Evolutionary conservation across 2,113 vertebrate species (phyloP), one percentile per base, ranked within the genome.

Genomic region (Epinephelus lanceolatus): DNA sequence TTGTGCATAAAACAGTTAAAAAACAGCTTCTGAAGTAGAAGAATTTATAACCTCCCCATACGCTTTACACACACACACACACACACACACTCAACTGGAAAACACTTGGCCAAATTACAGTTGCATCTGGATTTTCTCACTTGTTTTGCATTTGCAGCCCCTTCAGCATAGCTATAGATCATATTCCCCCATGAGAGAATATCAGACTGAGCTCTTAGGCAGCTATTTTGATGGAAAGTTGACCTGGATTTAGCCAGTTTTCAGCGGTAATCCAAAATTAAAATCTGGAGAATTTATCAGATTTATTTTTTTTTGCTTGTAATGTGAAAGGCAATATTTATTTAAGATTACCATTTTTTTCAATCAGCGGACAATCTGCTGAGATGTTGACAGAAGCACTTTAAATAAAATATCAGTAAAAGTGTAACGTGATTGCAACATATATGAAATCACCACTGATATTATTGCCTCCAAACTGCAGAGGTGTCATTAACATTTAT

Each of bases 11-110:
- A 72, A 78, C 66, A 68, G 63, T 82, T 76, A 57, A 79, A 77
- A 86, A 86, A 78, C 45, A 56, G 81, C 89, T 88, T 91, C 87
- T 92, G 89, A 85, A 83, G 87, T 57, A 72, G 87, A 89, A 82
- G 45, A 82, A 88, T 85, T 74, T 84, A 84, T 70, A 81, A 76
- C 70, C 76, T 14, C 9, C 53, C 40, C 71, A 65, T 87, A 33
- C 52, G 23, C 49, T 81, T 72, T 66, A 51, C 70, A 30, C 53
- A 11, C 12, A 19, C 27, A 47, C 53, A 51, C 70, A 30, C 53
- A 11, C 47, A 33, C 12, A 18, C 27, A 47, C 53, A 45, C 53
- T 17, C 66, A 68, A n/a, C 37, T 53, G 47, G 25, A 63, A 76
- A 80, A 80, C 83, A 68, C 67, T 71, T 63, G 63, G 78, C 59